phyloP scores from a whole-genome alignment of 2,888 invertebrate species.

The Boloria selene region DNA sequence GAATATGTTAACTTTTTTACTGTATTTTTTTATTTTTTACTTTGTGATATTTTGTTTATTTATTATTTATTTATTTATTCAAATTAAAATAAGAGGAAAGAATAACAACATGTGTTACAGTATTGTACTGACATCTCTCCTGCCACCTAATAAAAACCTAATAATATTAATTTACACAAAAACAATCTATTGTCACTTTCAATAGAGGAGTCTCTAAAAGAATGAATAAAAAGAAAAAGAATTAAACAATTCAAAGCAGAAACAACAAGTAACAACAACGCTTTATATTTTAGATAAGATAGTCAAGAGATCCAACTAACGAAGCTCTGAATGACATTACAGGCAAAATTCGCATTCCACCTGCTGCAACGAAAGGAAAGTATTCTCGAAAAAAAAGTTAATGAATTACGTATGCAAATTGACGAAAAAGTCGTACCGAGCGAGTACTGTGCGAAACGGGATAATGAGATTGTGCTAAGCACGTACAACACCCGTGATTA shows the following conservation, averaged over 20 bases:
- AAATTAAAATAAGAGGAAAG: no score
- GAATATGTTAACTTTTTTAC: no score
- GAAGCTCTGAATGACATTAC: conserved; percentile 38
- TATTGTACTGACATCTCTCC: no score
- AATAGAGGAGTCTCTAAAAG: no score
- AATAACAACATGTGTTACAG: no score
- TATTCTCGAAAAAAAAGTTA: conserved; percentile 67
- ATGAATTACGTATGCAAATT: conserved; percentile 81
- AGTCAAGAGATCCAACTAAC: conserved; percentile 33
- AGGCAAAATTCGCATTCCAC: conserved; percentile 56
- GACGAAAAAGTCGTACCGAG: conserved; percentile 68
- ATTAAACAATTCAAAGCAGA: conserved; percentile 11
- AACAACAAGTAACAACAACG: conserved; percentile 9
- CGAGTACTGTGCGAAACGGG: conserved; percentile 52
- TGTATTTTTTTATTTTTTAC: no score
- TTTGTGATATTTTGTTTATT: no score
- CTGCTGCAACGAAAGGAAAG: conserved; percentile 56
- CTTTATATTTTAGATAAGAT: conserved; percentile 23
- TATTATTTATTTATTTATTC: no score
- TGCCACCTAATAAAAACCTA: no score
- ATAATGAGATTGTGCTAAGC: conserved; percentile 76
- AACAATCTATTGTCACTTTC: no score
- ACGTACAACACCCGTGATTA: conserved; percentile 62
- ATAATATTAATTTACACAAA: no score
- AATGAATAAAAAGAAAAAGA: no score